Evolutionary conservation across 2,113 vertebrate genomes (phyloP).

Genomic region (Laticauda colubrina): DNA sequence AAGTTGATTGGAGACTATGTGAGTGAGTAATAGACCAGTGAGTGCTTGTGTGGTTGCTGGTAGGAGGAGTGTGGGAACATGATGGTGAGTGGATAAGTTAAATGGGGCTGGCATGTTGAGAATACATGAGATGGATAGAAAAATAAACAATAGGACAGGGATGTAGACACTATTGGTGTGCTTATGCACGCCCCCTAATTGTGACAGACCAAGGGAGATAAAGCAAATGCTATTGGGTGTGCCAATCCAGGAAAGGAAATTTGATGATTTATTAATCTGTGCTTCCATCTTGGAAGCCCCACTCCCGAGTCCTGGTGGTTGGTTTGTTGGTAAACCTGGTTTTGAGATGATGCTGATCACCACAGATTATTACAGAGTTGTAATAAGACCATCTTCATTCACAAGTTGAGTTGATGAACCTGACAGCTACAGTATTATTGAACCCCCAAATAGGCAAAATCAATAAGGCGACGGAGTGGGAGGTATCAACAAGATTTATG

Average conservation of each 20-base stretch:
- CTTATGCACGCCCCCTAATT: not conserved
- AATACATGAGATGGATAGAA: not conserved
- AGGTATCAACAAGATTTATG: not conserved
- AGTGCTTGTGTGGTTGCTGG: not conserved
- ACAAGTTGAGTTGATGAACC: not conserved
- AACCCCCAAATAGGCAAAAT: not conserved
- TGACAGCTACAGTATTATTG: not conserved
- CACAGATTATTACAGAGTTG: not conserved
- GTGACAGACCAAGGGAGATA: not conserved
- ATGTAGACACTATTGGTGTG: too few relatives aligned
- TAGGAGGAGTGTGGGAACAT: not conserved
- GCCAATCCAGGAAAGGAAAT: not conserved
- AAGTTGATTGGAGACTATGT: not conserved
- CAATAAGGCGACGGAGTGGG: not conserved
- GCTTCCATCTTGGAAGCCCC: not conserved
- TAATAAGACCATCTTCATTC: not conserved
- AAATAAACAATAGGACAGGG: too few relatives aligned
- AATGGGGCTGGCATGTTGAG: not conserved
- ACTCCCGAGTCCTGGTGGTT: not conserved
- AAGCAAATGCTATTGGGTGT: not conserved
- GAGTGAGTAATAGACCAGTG: not conserved
- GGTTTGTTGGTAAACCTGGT: not conserved
- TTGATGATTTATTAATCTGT: not conserved
- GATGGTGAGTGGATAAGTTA: not conserved
- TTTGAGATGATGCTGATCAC: not conserved